Conservation (phyloP, 2,113 vertebrate species). For the Dicentrarchus labrax region DNA sequence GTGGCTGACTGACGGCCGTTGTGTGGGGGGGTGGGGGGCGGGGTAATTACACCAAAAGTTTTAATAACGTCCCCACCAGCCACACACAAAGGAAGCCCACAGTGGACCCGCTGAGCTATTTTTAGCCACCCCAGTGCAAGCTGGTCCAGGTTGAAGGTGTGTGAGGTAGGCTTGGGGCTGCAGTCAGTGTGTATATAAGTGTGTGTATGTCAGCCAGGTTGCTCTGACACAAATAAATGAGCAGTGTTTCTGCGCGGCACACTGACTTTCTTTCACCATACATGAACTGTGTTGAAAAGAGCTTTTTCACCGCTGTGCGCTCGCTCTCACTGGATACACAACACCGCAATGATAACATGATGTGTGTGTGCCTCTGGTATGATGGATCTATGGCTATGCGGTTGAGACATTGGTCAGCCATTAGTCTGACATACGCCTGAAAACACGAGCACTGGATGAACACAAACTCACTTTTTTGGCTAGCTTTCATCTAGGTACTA, state of each 20-base stretch:
- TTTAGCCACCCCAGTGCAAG: slow-evolving; percentile 62
- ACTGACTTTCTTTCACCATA: slow-evolving; percentile 83
- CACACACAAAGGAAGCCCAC: slow-evolving; percentile 74
- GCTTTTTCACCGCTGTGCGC: slow-evolving; percentile 54
- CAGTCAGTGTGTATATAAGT: slow-evolving; percentile 29
- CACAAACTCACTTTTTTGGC: not conserved
- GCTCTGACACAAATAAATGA: slow-evolving; percentile 79
- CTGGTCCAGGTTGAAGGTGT: slow-evolving; percentile 55
- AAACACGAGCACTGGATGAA: slow-evolving; percentile 24
- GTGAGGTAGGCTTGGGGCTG: slow-evolving; percentile 31
- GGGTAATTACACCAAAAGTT: slow-evolving; percentile 47
- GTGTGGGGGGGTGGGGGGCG: not conserved
- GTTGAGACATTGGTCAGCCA: slow-evolving; percentile 31
- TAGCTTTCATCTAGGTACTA: not conserved
- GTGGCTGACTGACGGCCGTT: slow-evolving; percentile 17
- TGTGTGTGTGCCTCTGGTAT: slow-evolving; percentile 30
- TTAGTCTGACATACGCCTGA: slow-evolving; percentile 26
- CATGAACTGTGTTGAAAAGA: slow-evolving; percentile 76
- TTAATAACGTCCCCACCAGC: slow-evolving; percentile 63
- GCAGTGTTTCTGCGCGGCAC: slow-evolving; percentile 73
- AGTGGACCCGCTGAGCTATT: slow-evolving; percentile 66
- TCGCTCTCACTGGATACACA: slow-evolving; percentile 31
- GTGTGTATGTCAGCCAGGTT: slow-evolving; percentile 10
- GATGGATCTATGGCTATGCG: slow-evolving; percentile 48
- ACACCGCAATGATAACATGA: slow-evolving; percentile 34